Evolutionary conservation across 2,888 invertebrate species (phyloP).

Genomic region (Sphaerophoria rueppellii): DNA sequence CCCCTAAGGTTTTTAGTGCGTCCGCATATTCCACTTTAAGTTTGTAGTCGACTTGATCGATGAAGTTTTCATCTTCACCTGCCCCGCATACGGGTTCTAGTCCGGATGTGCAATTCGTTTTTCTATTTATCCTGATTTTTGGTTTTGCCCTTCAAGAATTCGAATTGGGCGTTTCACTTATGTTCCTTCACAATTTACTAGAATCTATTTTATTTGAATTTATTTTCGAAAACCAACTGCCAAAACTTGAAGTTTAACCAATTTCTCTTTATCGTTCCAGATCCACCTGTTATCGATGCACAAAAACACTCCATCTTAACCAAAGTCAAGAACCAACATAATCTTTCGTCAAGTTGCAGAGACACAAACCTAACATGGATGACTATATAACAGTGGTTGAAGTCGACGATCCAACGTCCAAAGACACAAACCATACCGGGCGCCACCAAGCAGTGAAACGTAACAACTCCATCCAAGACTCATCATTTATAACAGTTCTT

Average conservation of each 20-base stretch:
- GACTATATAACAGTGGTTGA: slow-evolving; percentile 86
- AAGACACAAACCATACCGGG: slow-evolving; percentile 78
- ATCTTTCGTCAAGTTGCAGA: slow-evolving; percentile 6
- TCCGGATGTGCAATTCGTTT: too few relatives aligned
- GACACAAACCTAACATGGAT: slow-evolving; percentile 74
- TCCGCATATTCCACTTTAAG: too few relatives aligned
- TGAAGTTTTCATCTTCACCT: too few relatives aligned
- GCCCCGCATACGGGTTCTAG: too few relatives aligned
- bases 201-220: slow-evolving; percentile 6
- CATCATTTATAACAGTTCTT: slow-evolving; percentile 85
- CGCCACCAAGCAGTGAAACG: slow-evolving; percentile 78
- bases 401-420: slow-evolving; percentile 83
- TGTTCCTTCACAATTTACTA: too few relatives aligned
- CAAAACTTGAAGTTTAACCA: not conserved
- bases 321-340: slow-evolving; percentile 22
- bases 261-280: slow-evolving; percentile 45
- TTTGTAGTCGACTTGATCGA: too few relatives aligned
- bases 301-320: not conserved
- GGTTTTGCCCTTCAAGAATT: too few relatives aligned
- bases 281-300: slow-evolving; percentile 56
- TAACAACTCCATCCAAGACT: slow-evolving; percentile 78
- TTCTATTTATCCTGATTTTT: too few relatives aligned
- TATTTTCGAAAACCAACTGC: not conserved
- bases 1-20: too few relatives aligned
- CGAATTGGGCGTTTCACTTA: too few relatives aligned